Evolutionary conservation across 2,113 vertebrate species (phyloP), one percentile per base, ranked within the genome.

Genomic region (Sphaerodactylus townsendi): DNA sequence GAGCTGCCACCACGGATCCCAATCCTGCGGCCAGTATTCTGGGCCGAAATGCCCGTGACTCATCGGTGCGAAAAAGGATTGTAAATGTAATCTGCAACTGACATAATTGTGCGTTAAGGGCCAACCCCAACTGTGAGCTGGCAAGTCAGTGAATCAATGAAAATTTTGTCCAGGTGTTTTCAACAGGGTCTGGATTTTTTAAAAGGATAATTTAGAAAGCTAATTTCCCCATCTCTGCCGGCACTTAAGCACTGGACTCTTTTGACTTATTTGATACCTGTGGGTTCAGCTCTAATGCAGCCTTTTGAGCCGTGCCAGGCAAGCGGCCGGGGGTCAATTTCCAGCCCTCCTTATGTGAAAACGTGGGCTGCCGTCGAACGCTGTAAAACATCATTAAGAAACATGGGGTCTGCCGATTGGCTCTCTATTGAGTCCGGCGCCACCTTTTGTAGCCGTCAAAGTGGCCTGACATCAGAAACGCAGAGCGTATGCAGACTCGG

Each of bases 371-470:
- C 88, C 8, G 86, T 90, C 74, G 88, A 28, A 65, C 25, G 28
- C 41, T 87, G 68, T 15, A 39, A 90, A 93, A 88, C 74, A 75
- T 84, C 84, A 91, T 93, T 90, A 91, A 91, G 80, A 87, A 88
- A 84, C 86, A 85, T 86, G 75, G 81, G 69, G 82, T n/a, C 72
- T 23, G 44, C 0, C 85, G 84, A 71, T 79, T 76, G 85, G 83
- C 87, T 77, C 75, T 73, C 81, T 83, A 79, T n/a, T 19, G 71
- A 81, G 78, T 82, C 82, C 90, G 86, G 83, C 5, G 1, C 74
- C 33, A 80, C 85, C 41, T 28, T 3, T 89, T 89, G n/a, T n/a
- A n/a, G n/a, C n/a, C n/a, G n/a, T n/a, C n/a, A 86, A 91, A 90
- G 85, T 77, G 84, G 30, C 86, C 75, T 91, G 91, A 86, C 87